Conservation (phyloP, 1,140 invertebrate species). For the Matsumurasca onukii region DNA sequence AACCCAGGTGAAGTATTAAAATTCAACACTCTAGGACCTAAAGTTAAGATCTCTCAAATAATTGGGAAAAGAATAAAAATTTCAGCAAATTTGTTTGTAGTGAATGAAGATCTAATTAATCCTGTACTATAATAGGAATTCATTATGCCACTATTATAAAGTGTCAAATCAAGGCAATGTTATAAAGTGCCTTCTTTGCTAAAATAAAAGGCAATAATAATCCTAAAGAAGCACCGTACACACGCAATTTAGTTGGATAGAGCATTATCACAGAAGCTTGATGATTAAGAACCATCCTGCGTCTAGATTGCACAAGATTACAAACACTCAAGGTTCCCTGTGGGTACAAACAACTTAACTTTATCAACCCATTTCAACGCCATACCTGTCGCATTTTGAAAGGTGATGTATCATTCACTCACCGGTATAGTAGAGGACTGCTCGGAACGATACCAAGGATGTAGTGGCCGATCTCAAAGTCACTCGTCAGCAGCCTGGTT, state of each 20-base stretch:
- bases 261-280: not conserved
- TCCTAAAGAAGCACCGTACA: not conserved
- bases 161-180: not conserved
- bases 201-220: not conserved
- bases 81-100: not conserved
- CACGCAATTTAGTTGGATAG: not conserved
- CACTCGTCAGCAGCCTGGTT: conserved; percentile 76
- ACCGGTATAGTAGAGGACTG: conserved; percentile 93
- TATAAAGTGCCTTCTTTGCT: not conserved
- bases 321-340: not conserved
- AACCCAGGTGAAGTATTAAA: not conserved
- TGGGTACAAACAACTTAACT: conserved; percentile 8
- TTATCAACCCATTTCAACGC: not conserved
- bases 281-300: not conserved
- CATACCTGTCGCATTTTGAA: not conserved
- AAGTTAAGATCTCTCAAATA: not conserved
- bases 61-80: not conserved
- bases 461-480: conserved; percentile 99
- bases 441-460: conserved; percentile 91
- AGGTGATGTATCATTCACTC: conserved; percentile 6
- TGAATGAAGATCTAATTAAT: not conserved
- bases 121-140: not conserved
- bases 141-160: not conserved
- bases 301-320: not conserved
- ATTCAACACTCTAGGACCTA: not conserved